Conservation (phyloP, 2,888 invertebrate species). For the Drosophila macrothrix region DNA sequence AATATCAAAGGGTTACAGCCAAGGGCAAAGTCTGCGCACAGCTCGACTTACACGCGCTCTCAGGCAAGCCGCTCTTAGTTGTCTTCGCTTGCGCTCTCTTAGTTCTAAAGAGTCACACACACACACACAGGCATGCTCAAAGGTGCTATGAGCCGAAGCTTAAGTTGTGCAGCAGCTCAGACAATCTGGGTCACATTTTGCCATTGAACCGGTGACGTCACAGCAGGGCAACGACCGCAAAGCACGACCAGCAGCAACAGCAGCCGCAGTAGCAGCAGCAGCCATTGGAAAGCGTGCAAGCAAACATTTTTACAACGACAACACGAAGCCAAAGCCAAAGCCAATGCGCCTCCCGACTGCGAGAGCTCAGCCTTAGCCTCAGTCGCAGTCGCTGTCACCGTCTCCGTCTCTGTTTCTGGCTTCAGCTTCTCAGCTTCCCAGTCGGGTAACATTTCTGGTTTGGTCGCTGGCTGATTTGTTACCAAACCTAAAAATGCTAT, state of each 20-base stretch:
- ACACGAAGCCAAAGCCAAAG: constrained; percentile 52
- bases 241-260: constrained; percentile 74
- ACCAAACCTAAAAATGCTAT: constrained; percentile 62
- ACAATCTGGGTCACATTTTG: constrained; percentile 86
- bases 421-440: constrained; percentile 43
- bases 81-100: constrained; percentile 49
- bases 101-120: constrained; percentile 63
- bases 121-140: constrained; percentile 23
- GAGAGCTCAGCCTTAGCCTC: constrained; percentile 42
- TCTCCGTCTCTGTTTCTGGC: constrained; percentile 4
- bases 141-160: constrained; percentile 65
- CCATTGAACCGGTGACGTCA: constrained; percentile 86
- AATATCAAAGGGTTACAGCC: constrained; percentile 63
- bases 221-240: constrained; percentile 83
- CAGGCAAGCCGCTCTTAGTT: constrained; percentile 30
- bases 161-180: constrained; percentile 83
- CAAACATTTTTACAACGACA: constrained; percentile 80
- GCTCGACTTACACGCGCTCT: constrained; percentile 40
- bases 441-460: constrained; percentile 78
- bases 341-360: constrained; percentile 44
- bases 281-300: constrained; percentile 79
- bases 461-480: constrained; percentile 78
- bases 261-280: constrained; percentile 54
- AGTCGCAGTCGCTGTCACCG: constrained; percentile 10
- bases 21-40: constrained; percentile 54